phyloP scores from a whole-genome alignment of 2,888 invertebrate species.

The Acanthosepion esculentum region DNA sequence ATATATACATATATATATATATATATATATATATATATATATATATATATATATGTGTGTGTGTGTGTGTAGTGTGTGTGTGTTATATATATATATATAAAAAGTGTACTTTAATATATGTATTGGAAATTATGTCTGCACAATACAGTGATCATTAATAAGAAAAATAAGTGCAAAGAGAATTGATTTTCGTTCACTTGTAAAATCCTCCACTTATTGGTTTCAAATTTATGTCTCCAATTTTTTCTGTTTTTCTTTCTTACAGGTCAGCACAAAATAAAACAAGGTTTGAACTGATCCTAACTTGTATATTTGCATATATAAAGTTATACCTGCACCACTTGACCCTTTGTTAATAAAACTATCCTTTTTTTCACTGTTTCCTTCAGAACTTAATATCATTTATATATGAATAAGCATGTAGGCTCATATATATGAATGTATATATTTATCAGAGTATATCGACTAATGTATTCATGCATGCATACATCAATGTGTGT shows the following conservation, averaged over 20 bases:
- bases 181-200: not conserved
- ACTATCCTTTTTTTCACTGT: not conserved
- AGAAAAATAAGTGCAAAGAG: not conserved
- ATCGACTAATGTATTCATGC: not conserved
- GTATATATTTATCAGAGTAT: not conserved
- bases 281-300: not conserved
- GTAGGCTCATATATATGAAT: not conserved
- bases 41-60: too few relatives aligned
- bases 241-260: not conserved
- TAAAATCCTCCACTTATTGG: not conserved
- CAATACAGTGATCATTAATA: not conserved
- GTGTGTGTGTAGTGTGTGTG: too few relatives aligned
- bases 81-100: too few relatives aligned
- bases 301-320: conserved; percentile 33
- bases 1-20: too few relatives aligned
- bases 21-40: too few relatives aligned
- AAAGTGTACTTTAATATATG: not conserved
- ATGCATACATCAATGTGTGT: not conserved
- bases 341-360: not conserved
- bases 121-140: not conserved
- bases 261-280: not conserved
- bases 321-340: not conserved
- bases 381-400: not conserved
- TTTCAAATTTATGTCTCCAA: not conserved
- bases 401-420: not conserved